Base-by-base conservation (phyloP, 2,797 vertebrate species). In the Lemur catta region DNA sequence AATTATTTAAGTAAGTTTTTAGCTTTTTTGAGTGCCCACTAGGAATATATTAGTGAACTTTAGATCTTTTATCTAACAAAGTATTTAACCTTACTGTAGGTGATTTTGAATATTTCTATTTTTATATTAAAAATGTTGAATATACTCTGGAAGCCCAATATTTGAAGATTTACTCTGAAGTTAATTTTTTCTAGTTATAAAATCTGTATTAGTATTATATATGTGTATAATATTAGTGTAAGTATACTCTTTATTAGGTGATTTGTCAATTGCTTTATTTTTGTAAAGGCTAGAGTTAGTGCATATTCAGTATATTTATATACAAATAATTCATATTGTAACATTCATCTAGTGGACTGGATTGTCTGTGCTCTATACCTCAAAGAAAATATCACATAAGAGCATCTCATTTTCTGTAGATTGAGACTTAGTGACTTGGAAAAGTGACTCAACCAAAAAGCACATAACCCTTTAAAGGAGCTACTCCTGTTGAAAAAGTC, bases 71-170 rank as follows among this genome's bases (percentile, higher is more conserved):
- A 63, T 35, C 80, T 63, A 91, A 38, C 57, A 35, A 90, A 96
- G 57, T 75, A 61, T 93, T 92, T 52, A 84, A 6, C n/a, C 12
- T 96, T 14, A n/a, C 26, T 59, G 9, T 71, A 57, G 55, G 38
- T 57, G 26, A 43, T 57, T 92, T 93, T 72, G 89, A 94, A 43
- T 86, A 67, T 89, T 94, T 90, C 11, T 76, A 11, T 91, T 93
- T 94, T 89, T 91, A 22, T 96, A 59, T 84, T 72, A 38, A 74
- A 93, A 89, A 63, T 78, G 65, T 84, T 95, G 43, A 90, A 7
- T 92, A 75, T 71, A 30, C 74, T 94, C 18, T 82, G 30, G 63
- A 71, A 86, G 84, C 35, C 41, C n/a, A 90, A 24, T 85, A 91
- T 82, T 85, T 91, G 57, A 87, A 94, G 50, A 63, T 81, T 92